Percentiles rank a stretch among this genome's conserved stretches.
phyloP scores from a whole-genome alignment of 2,888 invertebrate genomes.

The Caenorhabditis sp. region DNA sequence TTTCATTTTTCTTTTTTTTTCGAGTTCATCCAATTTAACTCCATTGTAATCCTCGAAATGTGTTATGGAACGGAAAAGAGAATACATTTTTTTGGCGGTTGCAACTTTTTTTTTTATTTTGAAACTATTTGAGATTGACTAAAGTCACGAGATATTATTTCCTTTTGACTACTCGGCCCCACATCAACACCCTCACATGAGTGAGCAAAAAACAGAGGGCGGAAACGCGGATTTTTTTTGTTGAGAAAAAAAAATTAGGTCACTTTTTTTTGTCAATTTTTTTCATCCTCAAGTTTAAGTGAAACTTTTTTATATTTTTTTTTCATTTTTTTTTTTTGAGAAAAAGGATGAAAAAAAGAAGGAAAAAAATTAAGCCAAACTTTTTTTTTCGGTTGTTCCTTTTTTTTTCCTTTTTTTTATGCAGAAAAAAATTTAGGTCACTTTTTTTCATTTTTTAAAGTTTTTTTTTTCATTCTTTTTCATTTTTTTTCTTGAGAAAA shows the following conservation, averaged over 20 bases:
- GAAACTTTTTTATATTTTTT: neutral
- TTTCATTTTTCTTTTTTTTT: neutral
- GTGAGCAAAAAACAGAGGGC: neutral
- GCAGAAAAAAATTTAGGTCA: too few species aligned
- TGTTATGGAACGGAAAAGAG: neutral
- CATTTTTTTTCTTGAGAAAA: too few species aligned
- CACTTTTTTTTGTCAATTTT: too few species aligned
- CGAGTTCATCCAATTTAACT: neutral
- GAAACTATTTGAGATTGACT: neutral
- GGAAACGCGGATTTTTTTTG: too few species aligned
- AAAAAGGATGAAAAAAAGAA: too few species aligned
- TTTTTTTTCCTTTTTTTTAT: too few species aligned
- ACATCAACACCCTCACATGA: neutral
- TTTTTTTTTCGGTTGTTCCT: too few species aligned
- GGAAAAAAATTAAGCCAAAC: too few species aligned
- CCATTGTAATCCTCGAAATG: neutral
- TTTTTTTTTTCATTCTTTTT: too few species aligned
- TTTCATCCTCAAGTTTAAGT: too few species aligned
- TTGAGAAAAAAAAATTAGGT: too few species aligned
- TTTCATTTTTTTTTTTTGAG: neutral
- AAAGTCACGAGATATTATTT: neutral
- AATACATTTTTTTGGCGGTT: neutral
- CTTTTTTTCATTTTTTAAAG: too few species aligned
- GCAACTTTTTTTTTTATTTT: neutral
- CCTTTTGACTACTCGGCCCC: neutral